Base-by-base conservation (phyloP, 2,888 invertebrate species). In the Dynastes hyllus region DNA sequence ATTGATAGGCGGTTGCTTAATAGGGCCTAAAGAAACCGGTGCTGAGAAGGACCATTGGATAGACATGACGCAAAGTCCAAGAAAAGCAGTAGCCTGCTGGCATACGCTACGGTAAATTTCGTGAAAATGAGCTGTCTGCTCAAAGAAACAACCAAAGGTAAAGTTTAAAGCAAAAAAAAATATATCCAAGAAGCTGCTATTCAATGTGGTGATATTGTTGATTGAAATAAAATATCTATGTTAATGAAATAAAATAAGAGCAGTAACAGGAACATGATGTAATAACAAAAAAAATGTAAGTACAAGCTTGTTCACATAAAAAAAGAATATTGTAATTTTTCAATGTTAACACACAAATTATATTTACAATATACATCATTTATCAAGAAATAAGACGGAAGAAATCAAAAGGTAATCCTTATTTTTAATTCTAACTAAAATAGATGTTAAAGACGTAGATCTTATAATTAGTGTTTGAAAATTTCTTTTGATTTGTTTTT, bases 61-160 rank as follows among this genome's bases (percentile, higher is more conserved):
- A 82, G 95, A 96, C 86, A 96, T 97, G 95, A 93, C 94, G 75
- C 94, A 95, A 86, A 95, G 95, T 88, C 95, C 95, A 66, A 92
- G 97, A 84, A 96, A 96, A 87, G 94, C 96, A 27, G 94, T 96
- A 83, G 95, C 96, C 83, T 96, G 95, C 93, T 97, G 97, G 97
- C 97, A 97, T 89, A 94, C 93, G 81, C 91, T 96, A 82, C 93
- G 93, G 90, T 94, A 93, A 90, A 82, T 51, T 67, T 55, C 32
- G 51, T 9, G 11, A 63, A 63, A 32, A 13, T 5, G 37, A 51
- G 69, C 27, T 16, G 55, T 61, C 76, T 81, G 83, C 83, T 83
- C 82, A 82, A 53, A 83, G 70, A 78, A 80, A 32, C 51, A 71
- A 66, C 58, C 32, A 37, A 45, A 75, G 69, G 51, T 51, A 29